Evolutionary conservation across 2,797 vertebrate species (phyloP), one percentile per base, ranked within the genome.

Genomic region (Sebastes diploproa): DNA sequence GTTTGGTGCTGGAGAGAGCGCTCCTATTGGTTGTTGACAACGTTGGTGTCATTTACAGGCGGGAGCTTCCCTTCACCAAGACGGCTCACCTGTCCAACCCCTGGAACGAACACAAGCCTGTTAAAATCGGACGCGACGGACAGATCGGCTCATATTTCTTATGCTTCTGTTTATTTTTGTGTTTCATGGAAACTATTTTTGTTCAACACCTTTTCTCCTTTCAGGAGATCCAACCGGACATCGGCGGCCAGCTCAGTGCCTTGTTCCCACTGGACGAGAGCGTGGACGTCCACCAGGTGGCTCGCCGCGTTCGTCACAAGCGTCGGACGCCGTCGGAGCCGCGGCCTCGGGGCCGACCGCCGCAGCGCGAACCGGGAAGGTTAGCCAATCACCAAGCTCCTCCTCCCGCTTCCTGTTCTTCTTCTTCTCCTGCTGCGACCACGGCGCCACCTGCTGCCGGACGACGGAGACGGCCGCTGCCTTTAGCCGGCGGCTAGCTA

Each of bases 91-190:
- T 99, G 87, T 96, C 96, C 81, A 99, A 99, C 91, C 96, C 98
- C 80, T 99, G 98, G 98, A 99, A 99, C 1, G 98, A 99, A 91
- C 96, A 98, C 94, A 99, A 99, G 65, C 98, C 98, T 0, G 98
- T 99, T 67, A 99, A 99, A 87, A 99, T 99, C 34, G 98, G 98
- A 89, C 97, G 98, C 0, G 98, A 99, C 77, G 98, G 98, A 95
- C 98, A 99, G 97, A 98, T 99, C 1, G 14, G 79, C 50, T 6
- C 20, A 2, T 3, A 25, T 4, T 16, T 22, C 20, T 23, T 10
- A 9, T 6, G 2, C 3, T 59, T 42, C n/a, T 6, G 5, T 13
- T 27, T n/a, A 11, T 34, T 8, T 27, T 18, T 27, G 1, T 20
- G 6, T 75, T n/a, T 2, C 11, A 12, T 4, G 27, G 20, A 60